Evolutionary conservation across 2,888 invertebrate species (phyloP).

Genomic region (Cryptosula pallasiana): DNA sequence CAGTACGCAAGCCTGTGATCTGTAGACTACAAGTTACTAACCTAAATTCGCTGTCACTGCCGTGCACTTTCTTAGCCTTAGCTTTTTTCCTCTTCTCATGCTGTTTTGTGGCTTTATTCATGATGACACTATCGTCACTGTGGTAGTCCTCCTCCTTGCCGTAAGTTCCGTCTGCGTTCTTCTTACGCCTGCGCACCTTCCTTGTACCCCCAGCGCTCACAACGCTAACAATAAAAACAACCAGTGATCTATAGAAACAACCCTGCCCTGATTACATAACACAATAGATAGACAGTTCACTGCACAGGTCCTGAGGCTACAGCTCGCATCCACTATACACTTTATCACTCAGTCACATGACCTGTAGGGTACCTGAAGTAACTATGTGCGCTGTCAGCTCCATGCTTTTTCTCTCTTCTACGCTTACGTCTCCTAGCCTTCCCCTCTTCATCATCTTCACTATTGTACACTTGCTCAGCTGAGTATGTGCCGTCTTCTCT

Average conservation of each 20-base stretch:
- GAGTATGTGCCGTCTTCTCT: constrained; percentile 46
- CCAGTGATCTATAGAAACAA: too few relatives aligned
- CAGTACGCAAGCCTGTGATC: too few relatives aligned
- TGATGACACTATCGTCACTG: constrained; percentile 34
- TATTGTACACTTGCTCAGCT: constrained; percentile 46
- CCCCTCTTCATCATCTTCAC: constrained; percentile 45
- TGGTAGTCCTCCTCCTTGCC: constrained; percentile 47
- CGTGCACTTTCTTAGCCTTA: constrained; percentile 36
- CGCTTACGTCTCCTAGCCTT: constrained; percentile 41
- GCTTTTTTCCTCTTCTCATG: constrained; percentile 30
- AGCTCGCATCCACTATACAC: too few relatives aligned
- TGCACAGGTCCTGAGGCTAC: too few relatives aligned
- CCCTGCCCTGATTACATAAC: too few relatives aligned
- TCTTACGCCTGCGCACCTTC: constrained; percentile 38
- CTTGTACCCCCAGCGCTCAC: constrained; percentile 48
- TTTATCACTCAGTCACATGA: too few relatives aligned
- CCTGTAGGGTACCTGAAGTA: constrained; percentile 33
- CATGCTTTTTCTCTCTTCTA: constrained; percentile 46
- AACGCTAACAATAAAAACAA: too few relatives aligned
- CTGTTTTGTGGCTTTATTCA: constrained; percentile 31
- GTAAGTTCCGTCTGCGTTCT: constrained; percentile 47
- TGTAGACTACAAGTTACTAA: not conserved
- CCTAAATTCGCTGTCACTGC: constrained; percentile 46
- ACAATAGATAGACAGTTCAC: too few relatives aligned
- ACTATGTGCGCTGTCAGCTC: constrained; percentile 46